A percentile compares a stretch with the other conserved stretches of the same genome.
phyloP scores from a whole-genome alignment of 2,888 invertebrate species.

The Amphipyra tragopoginis region DNA sequence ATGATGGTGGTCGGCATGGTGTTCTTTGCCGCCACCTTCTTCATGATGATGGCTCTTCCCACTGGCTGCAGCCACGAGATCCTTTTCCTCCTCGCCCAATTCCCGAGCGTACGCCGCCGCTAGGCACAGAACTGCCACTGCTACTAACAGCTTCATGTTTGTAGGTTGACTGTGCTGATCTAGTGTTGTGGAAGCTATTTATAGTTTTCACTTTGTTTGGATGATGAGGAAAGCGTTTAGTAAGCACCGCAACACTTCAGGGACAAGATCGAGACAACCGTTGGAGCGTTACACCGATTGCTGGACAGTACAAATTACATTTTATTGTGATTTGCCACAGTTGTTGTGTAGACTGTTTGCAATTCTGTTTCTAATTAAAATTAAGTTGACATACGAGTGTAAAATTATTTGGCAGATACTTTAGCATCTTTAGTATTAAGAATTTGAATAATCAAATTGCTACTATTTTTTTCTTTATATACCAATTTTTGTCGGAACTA shows the following conservation, averaged over 20 bases:
- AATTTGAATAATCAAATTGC: not conserved
- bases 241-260: constrained; percentile 78
- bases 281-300: constrained; percentile 79
- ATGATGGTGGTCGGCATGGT: constrained; percentile 83
- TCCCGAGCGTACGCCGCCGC: constrained; percentile 81
- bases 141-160: constrained; percentile 84
- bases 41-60: constrained; percentile 79
- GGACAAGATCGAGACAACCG: constrained; percentile 75
- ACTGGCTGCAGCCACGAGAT: constrained; percentile 83
- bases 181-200: constrained; percentile 75
- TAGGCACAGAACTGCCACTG: constrained; percentile 80
- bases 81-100: constrained; percentile 79
- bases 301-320: constrained; percentile 65
- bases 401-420: constrained; percentile 1
- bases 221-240: constrained; percentile 83
- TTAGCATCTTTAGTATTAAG: constrained; percentile 1
- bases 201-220: constrained; percentile 84
- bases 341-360: constrained; percentile 47
- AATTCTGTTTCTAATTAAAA: constrained; percentile 43
- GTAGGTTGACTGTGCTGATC: constrained; percentile 70
- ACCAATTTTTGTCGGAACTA: not conserved
- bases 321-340: constrained; percentile 65
- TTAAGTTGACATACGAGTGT: constrained; percentile 30
- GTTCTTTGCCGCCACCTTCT: constrained; percentile 83
- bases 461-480: not conserved